Evolutionary conservation across 2,888 invertebrate genomes (phyloP).

Genomic region (Xylota segnis): DNA sequence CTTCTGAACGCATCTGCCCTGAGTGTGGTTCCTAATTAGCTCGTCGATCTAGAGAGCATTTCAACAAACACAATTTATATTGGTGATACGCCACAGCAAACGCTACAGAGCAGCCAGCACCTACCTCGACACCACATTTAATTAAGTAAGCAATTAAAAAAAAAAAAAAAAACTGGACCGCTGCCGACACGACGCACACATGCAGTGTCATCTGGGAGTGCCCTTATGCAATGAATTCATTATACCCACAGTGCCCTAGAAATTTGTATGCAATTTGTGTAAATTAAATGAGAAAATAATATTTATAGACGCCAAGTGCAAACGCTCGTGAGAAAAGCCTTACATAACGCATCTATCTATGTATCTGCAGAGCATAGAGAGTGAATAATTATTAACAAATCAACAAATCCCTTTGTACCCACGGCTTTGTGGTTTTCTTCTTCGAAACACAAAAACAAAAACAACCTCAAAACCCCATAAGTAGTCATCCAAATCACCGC

Average conservation of each 20-base stretch:
- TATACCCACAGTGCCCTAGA: conserved; percentile 48
- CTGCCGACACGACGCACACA: conserved; percentile 7
- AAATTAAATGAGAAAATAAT: conserved; percentile 36
- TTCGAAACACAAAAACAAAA: no score
- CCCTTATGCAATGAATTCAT: conserved; percentile 23
- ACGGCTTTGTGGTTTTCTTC: background rate
- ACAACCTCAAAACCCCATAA: conserved; percentile 7
- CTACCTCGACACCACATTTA: background rate
- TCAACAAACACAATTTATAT: background rate
- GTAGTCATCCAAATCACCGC: conserved; percentile 12
- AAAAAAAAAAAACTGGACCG: conserved; percentile 22
- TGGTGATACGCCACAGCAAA: background rate
- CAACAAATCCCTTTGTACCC: conserved; percentile 11
- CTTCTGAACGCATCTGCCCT: no score
- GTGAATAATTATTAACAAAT: conserved; percentile 4
- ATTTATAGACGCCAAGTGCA: conserved; percentile 30
- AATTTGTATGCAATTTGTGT: conserved; percentile 35
- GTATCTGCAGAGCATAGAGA: background rate
- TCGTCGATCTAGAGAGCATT: background rate
- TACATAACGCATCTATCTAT: conserved; percentile 28
- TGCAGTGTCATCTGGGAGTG: conserved; percentile 5
- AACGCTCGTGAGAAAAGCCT: conserved; percentile 42
- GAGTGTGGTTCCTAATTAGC: background rate
- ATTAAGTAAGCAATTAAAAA: conserved; percentile 14
- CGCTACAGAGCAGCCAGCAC: background rate